Evolutionary conservation across 2,797 vertebrate species (phyloP).

Genomic region (Notoglanidium macrostoma): DNA sequence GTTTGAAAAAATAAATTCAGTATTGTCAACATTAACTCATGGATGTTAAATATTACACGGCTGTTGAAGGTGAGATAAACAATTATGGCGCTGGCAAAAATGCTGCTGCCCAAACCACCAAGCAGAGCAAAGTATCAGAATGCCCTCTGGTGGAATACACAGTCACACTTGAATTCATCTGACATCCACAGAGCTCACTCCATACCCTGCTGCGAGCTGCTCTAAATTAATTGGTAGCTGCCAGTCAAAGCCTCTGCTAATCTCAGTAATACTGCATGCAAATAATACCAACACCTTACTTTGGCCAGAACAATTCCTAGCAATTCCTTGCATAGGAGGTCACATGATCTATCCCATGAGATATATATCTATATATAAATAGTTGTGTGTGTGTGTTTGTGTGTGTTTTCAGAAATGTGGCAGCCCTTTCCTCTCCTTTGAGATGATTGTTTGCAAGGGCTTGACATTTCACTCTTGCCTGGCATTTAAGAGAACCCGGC

Average conservation of each 20-base stretch:
- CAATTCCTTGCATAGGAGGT: background rate
- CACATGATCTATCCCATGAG: background rate
- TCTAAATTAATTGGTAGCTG: conserved; percentile 36
- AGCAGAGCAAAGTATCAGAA: conserved; percentile 23
- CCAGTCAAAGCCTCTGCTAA: conserved; percentile 16
- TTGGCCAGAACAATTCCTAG: conserved; percentile 15
- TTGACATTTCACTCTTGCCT: conserved; percentile 41
- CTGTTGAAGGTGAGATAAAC: background rate
- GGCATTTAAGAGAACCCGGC: conserved; percentile 30
- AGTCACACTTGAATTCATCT: conserved; percentile 6
- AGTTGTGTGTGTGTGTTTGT: background rate
- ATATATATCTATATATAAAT: background rate
- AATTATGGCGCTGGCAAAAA: background rate
- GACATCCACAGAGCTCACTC: conserved; percentile 10
- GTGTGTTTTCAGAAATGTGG: background rate
- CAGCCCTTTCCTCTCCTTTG: conserved; percentile 4
- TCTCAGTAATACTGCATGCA: conserved; percentile 22
- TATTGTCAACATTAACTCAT: background rate
- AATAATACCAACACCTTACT: conserved; percentile 1
- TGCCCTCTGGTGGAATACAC: conserved; percentile 37
- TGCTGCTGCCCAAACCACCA: background rate
- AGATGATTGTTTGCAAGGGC: conserved; percentile 25
- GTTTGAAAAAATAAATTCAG: background rate
- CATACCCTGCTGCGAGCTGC: conserved; percentile 9
- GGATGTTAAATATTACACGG: background rate